Base-by-base conservation (phyloP, 1,140 invertebrate genomes). In the Conopomorpha cramerella region DNA sequence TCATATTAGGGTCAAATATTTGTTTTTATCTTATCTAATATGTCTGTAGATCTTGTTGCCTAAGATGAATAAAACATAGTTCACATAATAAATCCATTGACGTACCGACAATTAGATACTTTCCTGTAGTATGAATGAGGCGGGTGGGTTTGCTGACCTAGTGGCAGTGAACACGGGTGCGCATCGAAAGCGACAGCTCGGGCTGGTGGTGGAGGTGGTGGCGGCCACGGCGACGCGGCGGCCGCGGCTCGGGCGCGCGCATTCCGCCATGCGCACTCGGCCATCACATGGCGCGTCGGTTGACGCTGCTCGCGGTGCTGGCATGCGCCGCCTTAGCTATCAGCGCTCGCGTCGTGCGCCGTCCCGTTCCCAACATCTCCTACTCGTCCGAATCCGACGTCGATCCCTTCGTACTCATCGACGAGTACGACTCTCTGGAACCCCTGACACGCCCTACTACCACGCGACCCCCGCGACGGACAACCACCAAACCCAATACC, bases 251-350 rank as follows among this genome's bases (percentile, higher is more conserved):
- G 41, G 68, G 66, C 64, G 43, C 58, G 58, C 62, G 68, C 66
- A 67, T 54, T 59, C 64, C 70, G 70, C 60, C 70, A 74, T 74
- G 70, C 64, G 51, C 64, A 65, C 58, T 67, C 70, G 63, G 51
- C 47, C 60, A 54, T 43, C 64, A 53, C 55, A 74, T 74, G 70
- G 70, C 64, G 66, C 70, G 70, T 66, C 66, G 58, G 54, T 52
- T 72, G 70, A 55, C 70, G 70, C 66, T 70, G 63, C 55, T 70
- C 16, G 59, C 56, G 57, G 50, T 74, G 39, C 44, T 72, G 52
- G 63, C 58, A 39, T n/a, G n/a, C n/a, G n/a, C n/a, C n/a, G n/a
- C n/a, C n/a, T n/a, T n/a, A n/a, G n/a, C n/a, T n/a, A 55, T 49
- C 51, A 55, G 54, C 52, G 58, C 37, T 32, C 48, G 47, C 34